phyloP scores from a whole-genome alignment of 2,888 invertebrate species.

The Cantharis rufa region DNA sequence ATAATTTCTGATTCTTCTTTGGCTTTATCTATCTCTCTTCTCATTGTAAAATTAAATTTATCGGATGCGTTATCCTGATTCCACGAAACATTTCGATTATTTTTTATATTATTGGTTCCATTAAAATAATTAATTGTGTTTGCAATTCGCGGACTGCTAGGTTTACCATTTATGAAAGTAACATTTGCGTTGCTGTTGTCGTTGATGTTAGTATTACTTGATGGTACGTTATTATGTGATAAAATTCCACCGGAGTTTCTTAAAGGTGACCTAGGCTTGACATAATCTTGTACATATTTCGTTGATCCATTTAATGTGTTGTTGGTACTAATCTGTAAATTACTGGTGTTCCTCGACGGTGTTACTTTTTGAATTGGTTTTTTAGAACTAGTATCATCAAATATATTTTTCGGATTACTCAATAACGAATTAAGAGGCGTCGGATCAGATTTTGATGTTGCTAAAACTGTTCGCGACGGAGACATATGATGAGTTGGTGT shows the following conservation, averaged over 20 bases:
- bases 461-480: conserved; percentile 51
- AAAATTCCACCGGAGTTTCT: conserved; percentile 65
- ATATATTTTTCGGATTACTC: conserved; percentile 62
- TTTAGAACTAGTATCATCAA: conserved; percentile 60
- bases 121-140: conserved; percentile 65
- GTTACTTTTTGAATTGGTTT: conserved; percentile 80
- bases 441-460: conserved; percentile 58
- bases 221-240: conserved; percentile 62
- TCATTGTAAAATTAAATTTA: conserved; percentile 88
- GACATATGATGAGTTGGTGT: conserved; percentile 59
- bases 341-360: conserved; percentile 67
- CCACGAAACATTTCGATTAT: conserved; percentile 67
- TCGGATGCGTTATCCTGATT: conserved; percentile 71
- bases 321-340: conserved; percentile 14
- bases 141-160: conserved; percentile 57
- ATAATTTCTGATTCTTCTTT: conserved; percentile 86
- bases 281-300: conserved; percentile 53
- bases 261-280: conserved; percentile 70
- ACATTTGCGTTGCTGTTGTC: conserved; percentile 55
- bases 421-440: conserved; percentile 56
- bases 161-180: conserved; percentile 47
- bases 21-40: conserved; percentile 88
- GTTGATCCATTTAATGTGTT: conserved; percentile 56
- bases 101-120: conserved; percentile 56
- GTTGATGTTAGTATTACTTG: conserved; percentile 54